These are phyloP conservation scores for Bursaphelenchus okinawaensis DNA, from an alignment of 2,888 invertebrate species.

Conservation along the genomic window DNA sequence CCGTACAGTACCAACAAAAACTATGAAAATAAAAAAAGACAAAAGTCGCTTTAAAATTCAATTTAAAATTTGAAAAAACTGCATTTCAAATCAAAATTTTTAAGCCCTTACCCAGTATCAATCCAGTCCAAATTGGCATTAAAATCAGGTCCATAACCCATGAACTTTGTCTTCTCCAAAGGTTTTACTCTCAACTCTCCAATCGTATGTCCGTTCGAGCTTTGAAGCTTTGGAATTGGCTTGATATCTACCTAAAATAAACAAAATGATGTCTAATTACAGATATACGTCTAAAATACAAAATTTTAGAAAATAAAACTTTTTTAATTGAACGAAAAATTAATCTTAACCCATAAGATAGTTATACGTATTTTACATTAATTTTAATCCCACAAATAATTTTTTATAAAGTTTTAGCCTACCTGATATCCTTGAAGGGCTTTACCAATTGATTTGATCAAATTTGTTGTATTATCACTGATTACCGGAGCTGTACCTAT, in stretches of 20 bases:
- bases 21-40: neutral
- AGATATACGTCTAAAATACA: neutral
- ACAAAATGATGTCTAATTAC: too few species aligned
- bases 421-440: slow-evolving; percentile 47
- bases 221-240: slow-evolving; percentile 24
- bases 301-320: neutral
- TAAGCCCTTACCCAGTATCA: slow-evolving; percentile 58
- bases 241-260: slow-evolving; percentile 29
- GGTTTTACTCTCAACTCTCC: slow-evolving; percentile 32
- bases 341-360: too few species aligned
- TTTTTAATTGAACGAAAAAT: too few species aligned
- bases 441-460: slow-evolving; percentile 42
- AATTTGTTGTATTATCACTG: slow-evolving; percentile 50
- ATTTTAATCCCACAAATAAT: too few species aligned
- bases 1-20: too few species aligned
- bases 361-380: too few species aligned
- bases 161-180: slow-evolving; percentile 56
- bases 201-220: slow-evolving; percentile 17
- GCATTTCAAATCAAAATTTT: neutral
- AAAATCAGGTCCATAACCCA: slow-evolving; percentile 58
- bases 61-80: neutral
- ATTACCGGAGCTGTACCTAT: slow-evolving; percentile 49
- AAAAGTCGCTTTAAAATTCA: neutral
- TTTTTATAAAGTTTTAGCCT: too few species aligned
- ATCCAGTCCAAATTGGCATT: slow-evolving; percentile 59